phyloP scores from a whole-genome alignment of 2,888 invertebrate genomes.

The Melanostoma scalare region DNA sequence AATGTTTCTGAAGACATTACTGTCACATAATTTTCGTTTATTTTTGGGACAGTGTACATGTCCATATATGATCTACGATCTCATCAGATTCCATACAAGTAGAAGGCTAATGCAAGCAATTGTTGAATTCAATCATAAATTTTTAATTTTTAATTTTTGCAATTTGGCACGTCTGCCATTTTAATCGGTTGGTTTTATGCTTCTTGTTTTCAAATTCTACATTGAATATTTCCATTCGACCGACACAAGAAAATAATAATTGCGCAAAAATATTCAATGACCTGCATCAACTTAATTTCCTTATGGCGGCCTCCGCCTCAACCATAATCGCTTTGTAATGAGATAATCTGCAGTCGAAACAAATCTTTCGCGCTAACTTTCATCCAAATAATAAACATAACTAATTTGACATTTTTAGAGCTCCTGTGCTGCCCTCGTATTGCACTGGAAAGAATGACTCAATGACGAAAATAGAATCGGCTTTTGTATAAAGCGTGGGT shows the following conservation, averaged over 20 bases:
- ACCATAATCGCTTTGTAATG: slow-evolving; percentile 23
- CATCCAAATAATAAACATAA: slow-evolving; percentile 54
- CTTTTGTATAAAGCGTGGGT: neutral
- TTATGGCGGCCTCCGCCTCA: neutral
- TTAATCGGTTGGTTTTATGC: neutral
- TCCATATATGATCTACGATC: too few relatives aligned
- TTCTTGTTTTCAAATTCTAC: neutral
- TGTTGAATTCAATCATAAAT: too few relatives aligned
- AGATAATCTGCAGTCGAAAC: slow-evolving; percentile 31
- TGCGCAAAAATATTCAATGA: slow-evolving; percentile 11
- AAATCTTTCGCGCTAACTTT: neutral
- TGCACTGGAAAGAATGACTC: slow-evolving; percentile 44
- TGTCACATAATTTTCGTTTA: too few relatives aligned
- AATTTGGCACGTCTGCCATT: neutral
- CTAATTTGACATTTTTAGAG: slow-evolving; percentile 54
- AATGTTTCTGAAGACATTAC: too few relatives aligned
- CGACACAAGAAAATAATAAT: neutral
- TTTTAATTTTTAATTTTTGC: too few relatives aligned
- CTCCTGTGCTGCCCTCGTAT: slow-evolving; percentile 37
- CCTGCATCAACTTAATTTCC: neutral
- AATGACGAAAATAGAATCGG: slow-evolving; percentile 43
- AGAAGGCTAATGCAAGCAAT: too few relatives aligned
- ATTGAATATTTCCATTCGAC: too few relatives aligned
- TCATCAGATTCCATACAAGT: too few relatives aligned
- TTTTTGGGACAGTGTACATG: too few relatives aligned